A percentile compares a stretch with the other conserved stretches of the same genome.
Evolutionary conservation across 2,113 vertebrate species (phyloP).

Genomic region (Rhadina sibilatrix): DNA sequence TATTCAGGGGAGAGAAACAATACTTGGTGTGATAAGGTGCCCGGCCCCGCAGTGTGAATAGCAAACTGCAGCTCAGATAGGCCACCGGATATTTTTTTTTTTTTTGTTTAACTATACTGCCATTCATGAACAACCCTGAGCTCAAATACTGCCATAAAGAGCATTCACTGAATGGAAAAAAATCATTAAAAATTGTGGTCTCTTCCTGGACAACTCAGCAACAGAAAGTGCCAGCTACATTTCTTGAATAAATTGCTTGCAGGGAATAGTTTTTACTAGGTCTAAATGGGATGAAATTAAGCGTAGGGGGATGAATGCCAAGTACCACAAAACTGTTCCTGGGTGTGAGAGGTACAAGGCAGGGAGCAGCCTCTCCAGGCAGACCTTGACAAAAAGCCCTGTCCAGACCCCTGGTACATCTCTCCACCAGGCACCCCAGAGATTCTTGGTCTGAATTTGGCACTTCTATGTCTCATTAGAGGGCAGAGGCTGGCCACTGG

Average conservation of each 20-base stretch:
- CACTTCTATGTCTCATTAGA: neutral
- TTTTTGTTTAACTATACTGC: neutral
- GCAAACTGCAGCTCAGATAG: constrained; percentile 21
- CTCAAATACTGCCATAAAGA: constrained; percentile 39
- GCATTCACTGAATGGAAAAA: constrained; percentile 50
- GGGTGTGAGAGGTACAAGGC: constrained; percentile 2
- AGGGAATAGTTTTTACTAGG: constrained; percentile 55
- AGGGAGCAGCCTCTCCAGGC: neutral
- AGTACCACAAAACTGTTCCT: constrained; percentile 4
- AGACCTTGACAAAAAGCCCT: neutral
- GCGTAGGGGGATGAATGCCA: constrained; percentile 8
- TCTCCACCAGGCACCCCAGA: neutral
- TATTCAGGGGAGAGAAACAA: constrained; percentile 29
- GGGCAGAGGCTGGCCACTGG: neutral
- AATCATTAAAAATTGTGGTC: constrained; percentile 51
- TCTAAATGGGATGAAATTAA: constrained; percentile 60
- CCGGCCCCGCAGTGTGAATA: neutral
- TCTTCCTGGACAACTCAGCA: constrained; percentile 57
- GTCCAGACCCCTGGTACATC: neutral
- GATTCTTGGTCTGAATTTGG: neutral
- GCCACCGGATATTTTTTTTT: neutral
- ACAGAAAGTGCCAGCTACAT: constrained; percentile 51
- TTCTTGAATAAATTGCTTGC: constrained; percentile 58
- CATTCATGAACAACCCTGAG: constrained; percentile 7
- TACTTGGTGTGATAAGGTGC: neutral